These are phyloP conservation scores for Mimas tiliae DNA, from an alignment of 2,888 invertebrate genomes.

Conservation along the genomic window DNA sequence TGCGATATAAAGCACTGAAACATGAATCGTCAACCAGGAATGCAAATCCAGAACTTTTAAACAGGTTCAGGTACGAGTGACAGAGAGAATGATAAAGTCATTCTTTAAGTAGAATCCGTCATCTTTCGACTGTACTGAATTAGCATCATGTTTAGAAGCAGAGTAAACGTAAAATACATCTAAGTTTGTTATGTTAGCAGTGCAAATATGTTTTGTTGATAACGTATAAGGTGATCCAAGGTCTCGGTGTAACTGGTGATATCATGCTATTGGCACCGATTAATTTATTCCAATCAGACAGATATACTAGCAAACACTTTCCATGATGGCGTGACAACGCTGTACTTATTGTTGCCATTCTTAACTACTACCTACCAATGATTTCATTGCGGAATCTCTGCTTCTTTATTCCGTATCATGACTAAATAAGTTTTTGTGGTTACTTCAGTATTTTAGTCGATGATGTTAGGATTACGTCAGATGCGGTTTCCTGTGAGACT, in stretches of 20 bases:
- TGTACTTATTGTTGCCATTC: conserved; percentile 11
- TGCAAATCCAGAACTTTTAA: background rate
- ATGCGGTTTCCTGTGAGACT: background rate
- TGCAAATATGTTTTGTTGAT: conserved; percentile 32
- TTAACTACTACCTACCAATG: background rate
- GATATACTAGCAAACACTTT: background rate
- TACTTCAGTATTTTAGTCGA: conserved; percentile 19
- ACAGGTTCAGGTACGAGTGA: background rate
- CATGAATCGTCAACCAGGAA: no score
- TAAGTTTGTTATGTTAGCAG: background rate
- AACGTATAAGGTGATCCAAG: conserved; percentile 62
- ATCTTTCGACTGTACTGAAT: background rate
- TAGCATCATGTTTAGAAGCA: background rate
- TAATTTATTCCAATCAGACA: conserved; percentile 13
- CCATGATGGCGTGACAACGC: background rate
- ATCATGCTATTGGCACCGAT: conserved; percentile 48
- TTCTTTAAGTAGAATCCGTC: no score
- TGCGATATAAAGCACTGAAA: no score
- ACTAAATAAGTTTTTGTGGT: conserved; percentile 33
- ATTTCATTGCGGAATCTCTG: background rate
- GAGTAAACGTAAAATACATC: background rate
- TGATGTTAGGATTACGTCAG: conserved; percentile 16
- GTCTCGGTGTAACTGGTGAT: conserved; percentile 58
- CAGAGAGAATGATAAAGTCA: background rate
- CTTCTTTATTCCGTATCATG: background rate